phyloP scores from a whole-genome alignment of 2,888 invertebrate species.

The Drosophila setosimentum region DNA sequence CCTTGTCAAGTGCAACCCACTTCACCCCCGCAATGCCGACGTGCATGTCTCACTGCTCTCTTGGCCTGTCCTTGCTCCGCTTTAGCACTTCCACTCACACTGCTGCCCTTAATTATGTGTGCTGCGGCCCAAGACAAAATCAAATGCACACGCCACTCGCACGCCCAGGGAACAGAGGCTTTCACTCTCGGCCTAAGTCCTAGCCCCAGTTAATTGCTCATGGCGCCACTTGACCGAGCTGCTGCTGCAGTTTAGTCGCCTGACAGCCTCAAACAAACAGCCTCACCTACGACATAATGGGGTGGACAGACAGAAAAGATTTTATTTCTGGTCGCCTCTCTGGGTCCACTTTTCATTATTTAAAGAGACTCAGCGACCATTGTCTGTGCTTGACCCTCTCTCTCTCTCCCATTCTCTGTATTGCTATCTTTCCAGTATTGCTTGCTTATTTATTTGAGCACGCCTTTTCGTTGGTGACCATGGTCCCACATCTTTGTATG shows the following conservation, averaged over 20 bases:
- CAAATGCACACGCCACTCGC: constrained; percentile 59
- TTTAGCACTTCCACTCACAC: constrained; percentile 65
- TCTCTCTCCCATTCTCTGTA: not conserved
- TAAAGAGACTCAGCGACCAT: constrained; percentile 60
- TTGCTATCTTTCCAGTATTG: not conserved
- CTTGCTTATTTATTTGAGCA: constrained; percentile 45
- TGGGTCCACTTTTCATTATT: constrained; percentile 72
- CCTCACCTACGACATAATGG: constrained; percentile 40
- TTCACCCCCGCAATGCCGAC: constrained; percentile 25
- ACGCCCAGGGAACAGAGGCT: constrained; percentile 3
- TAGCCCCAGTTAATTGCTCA: constrained; percentile 72
- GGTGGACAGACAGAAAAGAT: not conserved
- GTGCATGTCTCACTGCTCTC: constrained; percentile 38
- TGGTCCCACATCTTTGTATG: constrained; percentile 13
- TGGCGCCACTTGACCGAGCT: constrained; percentile 80
- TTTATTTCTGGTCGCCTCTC: constrained; percentile 23
- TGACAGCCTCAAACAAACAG: constrained; percentile 52
- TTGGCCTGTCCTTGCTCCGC: constrained; percentile 72
- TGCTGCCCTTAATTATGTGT: constrained; percentile 75
- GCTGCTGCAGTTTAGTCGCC: constrained; percentile 50
- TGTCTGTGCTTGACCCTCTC: constrained; percentile 69
- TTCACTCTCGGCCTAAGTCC: constrained; percentile 13
- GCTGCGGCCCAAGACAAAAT: constrained; percentile 68
- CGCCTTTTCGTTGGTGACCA: constrained; percentile 39
- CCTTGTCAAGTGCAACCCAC: constrained; percentile 65